These are phyloP conservation scores for Pterois miles DNA, from an alignment of 2,797 vertebrate species.

Conservation along the genomic window DNA sequence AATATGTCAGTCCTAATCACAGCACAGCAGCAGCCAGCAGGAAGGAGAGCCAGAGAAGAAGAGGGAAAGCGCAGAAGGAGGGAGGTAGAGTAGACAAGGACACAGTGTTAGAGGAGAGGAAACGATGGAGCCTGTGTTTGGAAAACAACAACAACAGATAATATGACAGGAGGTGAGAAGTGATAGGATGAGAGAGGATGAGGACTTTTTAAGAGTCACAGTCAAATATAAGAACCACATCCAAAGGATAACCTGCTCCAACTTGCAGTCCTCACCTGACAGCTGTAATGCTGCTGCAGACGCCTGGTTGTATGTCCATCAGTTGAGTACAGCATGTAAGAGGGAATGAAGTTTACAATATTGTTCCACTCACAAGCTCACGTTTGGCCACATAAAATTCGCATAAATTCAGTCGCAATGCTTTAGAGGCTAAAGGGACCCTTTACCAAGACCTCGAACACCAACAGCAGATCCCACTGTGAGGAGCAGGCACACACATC, in stretches of 20 bases:
- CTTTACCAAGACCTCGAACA: too few relatives aligned
- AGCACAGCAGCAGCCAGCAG: constrained; percentile 11
- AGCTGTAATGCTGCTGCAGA: too few relatives aligned
- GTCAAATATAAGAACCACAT: not conserved
- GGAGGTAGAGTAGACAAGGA: not conserved
- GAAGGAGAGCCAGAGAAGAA: constrained; percentile 1
- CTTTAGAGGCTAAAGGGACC: too few relatives aligned
- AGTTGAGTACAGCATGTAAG: not conserved
- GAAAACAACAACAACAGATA: not conserved
- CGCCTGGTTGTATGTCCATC: not conserved
- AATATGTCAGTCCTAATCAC: constrained; percentile 33
- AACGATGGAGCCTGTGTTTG: not conserved
- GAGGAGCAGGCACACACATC: too few relatives aligned
- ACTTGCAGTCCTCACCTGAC: too few relatives aligned
- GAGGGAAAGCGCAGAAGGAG: not conserved
- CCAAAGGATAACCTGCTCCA: not conserved
- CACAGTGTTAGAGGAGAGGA: not conserved
- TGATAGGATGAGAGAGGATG: not conserved
- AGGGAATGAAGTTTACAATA: too few relatives aligned
- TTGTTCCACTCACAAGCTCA: too few relatives aligned
- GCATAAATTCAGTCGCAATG: too few relatives aligned
- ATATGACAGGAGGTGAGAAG: not conserved
- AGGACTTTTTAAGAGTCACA: not conserved
- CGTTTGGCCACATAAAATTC: too few relatives aligned
- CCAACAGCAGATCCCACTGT: too few relatives aligned